Evolutionary conservation across 2,888 invertebrate genomes (phyloP).

Genomic region (Hololepta plana): DNA sequence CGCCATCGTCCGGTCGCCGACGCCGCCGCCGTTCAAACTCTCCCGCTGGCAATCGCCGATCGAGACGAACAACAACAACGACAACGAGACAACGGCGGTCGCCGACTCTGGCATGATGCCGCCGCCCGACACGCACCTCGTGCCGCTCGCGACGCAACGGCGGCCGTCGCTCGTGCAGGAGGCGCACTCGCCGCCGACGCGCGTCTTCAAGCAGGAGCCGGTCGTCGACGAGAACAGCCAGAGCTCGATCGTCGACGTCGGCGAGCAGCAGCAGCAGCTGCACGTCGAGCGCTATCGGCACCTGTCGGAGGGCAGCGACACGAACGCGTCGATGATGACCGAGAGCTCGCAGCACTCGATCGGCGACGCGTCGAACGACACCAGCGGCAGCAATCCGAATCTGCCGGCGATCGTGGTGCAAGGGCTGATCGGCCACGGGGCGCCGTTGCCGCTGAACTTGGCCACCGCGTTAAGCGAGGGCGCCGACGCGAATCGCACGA

Average conservation of each 20-base stretch:
- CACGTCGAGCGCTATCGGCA: slow-evolving; percentile 20
- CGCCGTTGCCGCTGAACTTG: no score
- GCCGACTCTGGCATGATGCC: slow-evolving; percentile 49
- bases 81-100: no score
- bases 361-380: no score
- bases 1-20: not conserved
- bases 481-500: no score
- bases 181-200: slow-evolving; percentile 30
- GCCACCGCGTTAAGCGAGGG: no score
- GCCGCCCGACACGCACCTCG: slow-evolving; percentile 41
- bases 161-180: slow-evolving; percentile 30
- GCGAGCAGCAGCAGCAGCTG: slow-evolving; percentile 16
- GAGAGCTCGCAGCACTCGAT: no score
- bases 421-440: no score
- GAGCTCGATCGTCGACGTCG: slow-evolving; percentile 31
- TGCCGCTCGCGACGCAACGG: slow-evolving; percentile 38
- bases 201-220: slow-evolving; percentile 43
- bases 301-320: slow-evolving; percentile 26
- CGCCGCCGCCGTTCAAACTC: not conserved
- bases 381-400: no score
- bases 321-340: slow-evolving; percentile 27
- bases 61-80: no score
- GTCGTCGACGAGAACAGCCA: slow-evolving; percentile 55
- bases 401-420: no score
- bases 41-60: no score